These are phyloP conservation scores for Artibeus jamaicensis DNA, from an alignment of 2,797 vertebrate species.

Conservation along the genomic window DNA sequence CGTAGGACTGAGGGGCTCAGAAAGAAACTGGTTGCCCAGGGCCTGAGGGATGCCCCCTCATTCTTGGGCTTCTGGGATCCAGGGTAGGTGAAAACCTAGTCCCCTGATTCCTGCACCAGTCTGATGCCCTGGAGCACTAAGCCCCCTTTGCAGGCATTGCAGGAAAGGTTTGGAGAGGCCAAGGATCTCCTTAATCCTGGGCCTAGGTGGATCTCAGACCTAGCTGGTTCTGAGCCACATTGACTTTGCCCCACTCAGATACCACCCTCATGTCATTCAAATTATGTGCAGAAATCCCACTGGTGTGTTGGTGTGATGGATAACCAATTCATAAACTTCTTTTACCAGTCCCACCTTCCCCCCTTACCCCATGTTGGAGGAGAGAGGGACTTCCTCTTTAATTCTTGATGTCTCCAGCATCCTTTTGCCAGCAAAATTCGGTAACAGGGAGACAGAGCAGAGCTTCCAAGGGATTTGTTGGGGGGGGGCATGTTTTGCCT, in stretches of 20 bases:
- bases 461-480: background rate
- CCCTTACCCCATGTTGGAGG: background rate
- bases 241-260: background rate
- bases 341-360: background rate
- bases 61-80: background rate
- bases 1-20: background rate
- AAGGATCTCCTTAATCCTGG: background rate
- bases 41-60: background rate
- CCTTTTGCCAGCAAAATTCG: background rate
- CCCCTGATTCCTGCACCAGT: accelerated
- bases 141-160: background rate
- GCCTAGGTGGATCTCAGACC: background rate
- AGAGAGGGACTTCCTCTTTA: background rate
- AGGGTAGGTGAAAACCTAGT: background rate
- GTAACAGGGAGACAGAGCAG: background rate
- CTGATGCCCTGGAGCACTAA: accelerated
- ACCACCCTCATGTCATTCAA: background rate
- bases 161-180: background rate
- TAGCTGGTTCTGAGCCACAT: background rate
- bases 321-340: background rate
- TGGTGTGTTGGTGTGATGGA: background rate
- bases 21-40: background rate
- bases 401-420: background rate
- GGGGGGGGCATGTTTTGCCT: background rate
- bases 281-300: background rate